Conservation (phyloP, 2,888 invertebrate species). For the Drosophila lacicola region DNA sequence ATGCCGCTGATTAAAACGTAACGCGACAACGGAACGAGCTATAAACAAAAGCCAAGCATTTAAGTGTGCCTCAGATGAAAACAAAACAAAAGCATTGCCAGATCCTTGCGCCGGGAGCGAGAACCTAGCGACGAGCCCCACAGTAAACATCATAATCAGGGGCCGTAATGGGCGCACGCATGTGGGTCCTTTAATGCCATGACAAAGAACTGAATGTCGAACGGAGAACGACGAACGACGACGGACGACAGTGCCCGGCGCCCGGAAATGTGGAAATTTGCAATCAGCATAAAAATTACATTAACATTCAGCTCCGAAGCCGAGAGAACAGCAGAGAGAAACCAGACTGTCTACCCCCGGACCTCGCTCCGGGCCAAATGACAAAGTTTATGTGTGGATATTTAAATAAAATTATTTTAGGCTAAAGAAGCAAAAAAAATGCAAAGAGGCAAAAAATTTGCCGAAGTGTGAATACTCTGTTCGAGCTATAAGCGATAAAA, state of each 20-base stretch:
- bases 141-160: conserved; percentile 64
- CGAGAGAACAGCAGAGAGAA: conserved; percentile 4
- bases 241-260: conserved; percentile 1
- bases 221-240: not conserved
- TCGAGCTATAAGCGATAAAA: not conserved
- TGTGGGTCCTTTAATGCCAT: conserved; percentile 40
- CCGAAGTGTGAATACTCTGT: not conserved
- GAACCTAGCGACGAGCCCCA: conserved; percentile 47
- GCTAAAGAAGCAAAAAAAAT: conserved; percentile 21
- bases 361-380: conserved; percentile 20
- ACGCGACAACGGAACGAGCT: conserved; percentile 28
- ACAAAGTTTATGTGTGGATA: conserved; percentile 65
- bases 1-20: conserved; percentile 73
- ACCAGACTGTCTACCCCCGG: not conserved
- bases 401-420: conserved; percentile 72
- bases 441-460: not conserved
- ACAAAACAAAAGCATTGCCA: conserved; percentile 56
- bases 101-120: conserved; percentile 5
- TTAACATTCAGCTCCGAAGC: conserved; percentile 60
- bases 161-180: conserved; percentile 24
- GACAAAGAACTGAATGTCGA: conserved; percentile 53
- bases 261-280: conserved; percentile 78
- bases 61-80: conserved; percentile 20
- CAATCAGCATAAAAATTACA: conserved; percentile 80
- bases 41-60: conserved; percentile 60